phyloP scores from a whole-genome alignment of 1,140 invertebrate genomes.

The Hycleus phaleratus region DNA sequence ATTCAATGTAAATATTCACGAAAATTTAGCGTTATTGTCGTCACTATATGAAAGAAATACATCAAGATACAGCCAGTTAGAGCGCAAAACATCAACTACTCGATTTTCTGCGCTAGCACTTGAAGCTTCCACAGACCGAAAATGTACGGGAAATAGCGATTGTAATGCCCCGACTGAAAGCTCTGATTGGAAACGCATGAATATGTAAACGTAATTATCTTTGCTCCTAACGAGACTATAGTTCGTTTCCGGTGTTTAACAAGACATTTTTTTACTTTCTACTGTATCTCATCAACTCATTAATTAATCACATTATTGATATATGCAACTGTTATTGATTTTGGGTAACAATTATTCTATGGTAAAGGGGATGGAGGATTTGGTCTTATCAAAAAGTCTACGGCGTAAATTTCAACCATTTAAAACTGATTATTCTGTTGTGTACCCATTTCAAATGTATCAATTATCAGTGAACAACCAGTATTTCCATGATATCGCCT shows the following conservation, averaged over 20 bases:
- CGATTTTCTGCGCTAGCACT: conserved; percentile 9
- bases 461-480: conserved; percentile 31
- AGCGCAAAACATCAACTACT: conserved; percentile 10
- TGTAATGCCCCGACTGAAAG: not conserved
- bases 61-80: no score
- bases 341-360: no score
- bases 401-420: no score
- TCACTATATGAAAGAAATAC: not conserved
- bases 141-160: not conserved
- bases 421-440: conserved; percentile 7
- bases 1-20: not conserved
- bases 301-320: no score
- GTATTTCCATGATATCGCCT: conserved; percentile 26
- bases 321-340: no score
- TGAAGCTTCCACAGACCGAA: conserved; percentile 3
- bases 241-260: no score
- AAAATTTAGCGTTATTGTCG: not conserved
- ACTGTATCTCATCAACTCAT: no score
- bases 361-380: no score
- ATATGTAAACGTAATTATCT: conserved; percentile 14
- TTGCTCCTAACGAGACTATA: conserved; percentile 6
- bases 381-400: no score
- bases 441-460: conserved; percentile 25
- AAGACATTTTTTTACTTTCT: no score
- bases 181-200: conserved; percentile 15